These are phyloP conservation scores for Axinella damicornis DNA, from an alignment of 37 sponge, comb jelly and placozoan species.

Conservation along the genomic window DNA sequence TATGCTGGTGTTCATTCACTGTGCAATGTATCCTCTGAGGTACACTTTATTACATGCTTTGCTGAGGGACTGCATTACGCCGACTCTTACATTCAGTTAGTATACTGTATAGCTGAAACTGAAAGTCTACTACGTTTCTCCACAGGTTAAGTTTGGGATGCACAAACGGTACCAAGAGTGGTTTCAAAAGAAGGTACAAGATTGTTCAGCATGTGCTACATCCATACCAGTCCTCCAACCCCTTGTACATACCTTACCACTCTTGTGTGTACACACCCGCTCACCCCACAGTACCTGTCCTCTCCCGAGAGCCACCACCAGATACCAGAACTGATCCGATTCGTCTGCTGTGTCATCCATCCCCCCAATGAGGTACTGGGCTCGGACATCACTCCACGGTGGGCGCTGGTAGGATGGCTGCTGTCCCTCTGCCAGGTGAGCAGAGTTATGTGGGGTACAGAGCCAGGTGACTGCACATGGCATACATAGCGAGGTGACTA, in stretches of 20 bases:
- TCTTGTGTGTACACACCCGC: too few relatives aligned
- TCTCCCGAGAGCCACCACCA: constrained; percentile 82
- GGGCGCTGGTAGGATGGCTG: constrained; percentile 99
- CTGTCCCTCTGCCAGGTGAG: constrained; percentile 86
- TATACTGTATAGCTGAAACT: too few relatives aligned
- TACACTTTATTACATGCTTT: too few relatives aligned
- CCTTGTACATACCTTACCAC: too few relatives aligned
- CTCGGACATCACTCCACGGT: constrained; percentile 94
- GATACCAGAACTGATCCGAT: constrained; percentile 91
- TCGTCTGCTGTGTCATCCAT: constrained; percentile 96
- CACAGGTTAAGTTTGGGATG: constrained; percentile 94
- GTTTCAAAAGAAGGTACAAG: constrained; percentile 83
- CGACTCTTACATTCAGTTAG: too few relatives aligned
- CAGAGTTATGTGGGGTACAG: too few relatives aligned
- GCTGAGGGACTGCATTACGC: too few relatives aligned
- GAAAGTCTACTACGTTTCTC: neutral
- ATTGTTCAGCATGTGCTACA: neutral
- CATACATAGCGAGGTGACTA: neutral
- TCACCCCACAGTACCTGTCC: constrained; percentile 73
- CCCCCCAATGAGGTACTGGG: constrained; percentile 96
- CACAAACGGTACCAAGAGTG: constrained; percentile 93
- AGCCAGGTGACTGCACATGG: too few relatives aligned
- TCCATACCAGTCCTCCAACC: too few relatives aligned
- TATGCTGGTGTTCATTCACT: too few relatives aligned
- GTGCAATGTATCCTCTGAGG: too few relatives aligned